Evolutionary conservation across 2,797 vertebrate species (phyloP).

Genomic region (Bovichtus diacanthus): DNA sequence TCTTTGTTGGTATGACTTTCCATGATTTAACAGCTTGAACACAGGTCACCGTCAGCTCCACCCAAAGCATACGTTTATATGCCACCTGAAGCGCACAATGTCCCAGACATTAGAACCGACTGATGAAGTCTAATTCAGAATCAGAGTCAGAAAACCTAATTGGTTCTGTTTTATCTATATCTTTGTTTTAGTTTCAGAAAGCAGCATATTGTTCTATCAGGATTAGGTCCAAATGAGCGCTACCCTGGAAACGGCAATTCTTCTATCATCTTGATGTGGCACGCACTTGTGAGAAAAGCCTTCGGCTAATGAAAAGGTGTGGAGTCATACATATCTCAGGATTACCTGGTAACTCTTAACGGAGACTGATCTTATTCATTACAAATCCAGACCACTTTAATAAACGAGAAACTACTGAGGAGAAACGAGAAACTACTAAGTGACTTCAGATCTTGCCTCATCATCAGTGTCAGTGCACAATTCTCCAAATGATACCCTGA

Average conservation of each 20-base stretch:
- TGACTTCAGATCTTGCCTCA: constrained; percentile 19
- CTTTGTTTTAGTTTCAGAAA: constrained; percentile 6
- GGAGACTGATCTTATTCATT: constrained; percentile 32
- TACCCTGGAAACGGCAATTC: background rate
- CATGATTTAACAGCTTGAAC: background rate
- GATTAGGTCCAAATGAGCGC: background rate
- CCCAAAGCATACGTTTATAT: background rate
- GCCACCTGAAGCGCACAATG: background rate
- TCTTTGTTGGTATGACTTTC: background rate
- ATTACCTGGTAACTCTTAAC: constrained; percentile 28
- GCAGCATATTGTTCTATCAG: background rate
- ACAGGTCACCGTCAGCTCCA: background rate
- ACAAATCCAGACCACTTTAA: constrained; percentile 12
- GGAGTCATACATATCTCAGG: constrained; percentile 28
- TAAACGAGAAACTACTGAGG: constrained; percentile 18
- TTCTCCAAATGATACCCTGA: constrained; percentile 16
- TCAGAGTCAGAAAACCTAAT: too few relatives aligned
- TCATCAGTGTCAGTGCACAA: background rate
- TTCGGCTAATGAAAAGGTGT: constrained; percentile 31
- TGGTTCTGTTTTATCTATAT: too few relatives aligned
- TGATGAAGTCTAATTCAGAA: background rate
- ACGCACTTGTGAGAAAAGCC: constrained; percentile 23
- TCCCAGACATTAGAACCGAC: background rate
- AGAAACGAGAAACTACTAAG: constrained; percentile 14
- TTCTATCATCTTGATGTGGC: constrained; percentile 27